Percentiles rank a stretch among this genome's conserved stretches.
These are phyloP conservation scores for Nomada flava DNA, from an alignment of 2,888 invertebrate species.

Conservation along the genomic window DNA sequence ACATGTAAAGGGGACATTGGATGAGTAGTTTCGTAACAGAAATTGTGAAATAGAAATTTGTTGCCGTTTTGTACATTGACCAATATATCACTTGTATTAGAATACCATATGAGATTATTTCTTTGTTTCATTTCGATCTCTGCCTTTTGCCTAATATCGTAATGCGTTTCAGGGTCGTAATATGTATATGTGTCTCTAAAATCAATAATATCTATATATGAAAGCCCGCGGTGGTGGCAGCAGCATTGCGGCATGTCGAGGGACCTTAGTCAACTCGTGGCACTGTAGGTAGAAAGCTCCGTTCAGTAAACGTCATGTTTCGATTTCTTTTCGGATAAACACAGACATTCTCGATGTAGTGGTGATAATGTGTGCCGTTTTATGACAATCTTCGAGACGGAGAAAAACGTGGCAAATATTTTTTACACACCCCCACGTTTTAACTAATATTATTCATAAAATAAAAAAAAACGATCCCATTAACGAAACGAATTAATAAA, in stretches of 20 bases:
- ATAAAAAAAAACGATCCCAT: not conserved
- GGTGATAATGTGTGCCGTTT: not conserved
- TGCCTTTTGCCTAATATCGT: constrained; percentile 1
- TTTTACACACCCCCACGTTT: not conserved
- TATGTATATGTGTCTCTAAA: constrained; percentile 52
- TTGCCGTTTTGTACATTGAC: constrained; percentile 6
- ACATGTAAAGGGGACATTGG: not conserved
- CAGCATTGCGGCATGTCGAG: constrained; percentile 59
- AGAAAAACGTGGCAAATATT: not conserved
- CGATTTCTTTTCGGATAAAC: not conserved
- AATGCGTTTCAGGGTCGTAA: constrained; percentile 60
- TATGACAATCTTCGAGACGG: not conserved
- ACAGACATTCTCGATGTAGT: not conserved
- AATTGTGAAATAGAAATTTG: constrained; percentile 5
- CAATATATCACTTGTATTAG: not conserved
- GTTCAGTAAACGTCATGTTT: not conserved
- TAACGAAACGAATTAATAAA: not conserved
- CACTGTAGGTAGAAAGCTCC: constrained; percentile 34
- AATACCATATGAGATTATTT: not conserved
- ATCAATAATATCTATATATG: constrained; percentile 69
- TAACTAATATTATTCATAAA: not conserved
- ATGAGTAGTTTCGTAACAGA: not conserved
- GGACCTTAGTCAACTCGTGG: constrained; percentile 67
- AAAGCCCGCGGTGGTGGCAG: constrained; percentile 59
- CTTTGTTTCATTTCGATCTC: not conserved